Evolutionary conservation across 2,113 vertebrate species (phyloP).

Genomic region (Clinocottus analis): DNA sequence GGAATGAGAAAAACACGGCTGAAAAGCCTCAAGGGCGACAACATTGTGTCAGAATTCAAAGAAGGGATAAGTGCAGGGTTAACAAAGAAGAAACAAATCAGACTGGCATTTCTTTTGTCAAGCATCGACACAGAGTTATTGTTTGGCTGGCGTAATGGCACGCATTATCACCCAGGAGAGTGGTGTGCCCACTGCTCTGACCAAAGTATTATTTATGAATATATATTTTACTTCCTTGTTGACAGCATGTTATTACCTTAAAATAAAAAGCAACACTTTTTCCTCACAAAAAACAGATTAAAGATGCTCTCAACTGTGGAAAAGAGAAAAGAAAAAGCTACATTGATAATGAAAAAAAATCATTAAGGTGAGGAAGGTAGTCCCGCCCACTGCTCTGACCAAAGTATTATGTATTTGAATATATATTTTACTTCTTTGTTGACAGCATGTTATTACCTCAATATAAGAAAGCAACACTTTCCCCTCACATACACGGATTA

Average conservation of each 20-base stretch:
- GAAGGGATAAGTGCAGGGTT: constrained; percentile 43
- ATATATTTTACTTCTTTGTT: constrained; percentile 9
- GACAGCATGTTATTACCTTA: not conserved
- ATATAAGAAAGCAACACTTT: not conserved
- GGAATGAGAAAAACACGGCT: constrained; percentile 8
- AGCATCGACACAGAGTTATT: constrained; percentile 37
- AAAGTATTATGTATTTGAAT: too few relatives aligned
- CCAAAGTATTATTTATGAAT: constrained; percentile 23
- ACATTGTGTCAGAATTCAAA: constrained; percentile 53
- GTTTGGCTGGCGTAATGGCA: constrained; percentile 48
- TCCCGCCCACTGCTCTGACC: constrained; percentile 31
- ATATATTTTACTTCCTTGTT: constrained; percentile 8
- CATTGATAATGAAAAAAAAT: not conserved
- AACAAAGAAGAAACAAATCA: constrained; percentile 42
- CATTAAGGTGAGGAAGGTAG: not conserved
- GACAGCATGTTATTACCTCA: not conserved
- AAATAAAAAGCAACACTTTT: not conserved
- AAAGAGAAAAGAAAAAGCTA: not conserved
- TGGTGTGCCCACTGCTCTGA: constrained; percentile 27
- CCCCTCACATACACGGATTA: not conserved
- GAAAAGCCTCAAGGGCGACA: constrained; percentile 45
- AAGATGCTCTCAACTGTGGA: not conserved
- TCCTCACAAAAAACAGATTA: not conserved
- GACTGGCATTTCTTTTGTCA: constrained; percentile 43
- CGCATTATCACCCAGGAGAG: constrained; percentile 50